phyloP scores from a whole-genome alignment of 2,888 invertebrate genomes.

The Mythimna loreyi region DNA sequence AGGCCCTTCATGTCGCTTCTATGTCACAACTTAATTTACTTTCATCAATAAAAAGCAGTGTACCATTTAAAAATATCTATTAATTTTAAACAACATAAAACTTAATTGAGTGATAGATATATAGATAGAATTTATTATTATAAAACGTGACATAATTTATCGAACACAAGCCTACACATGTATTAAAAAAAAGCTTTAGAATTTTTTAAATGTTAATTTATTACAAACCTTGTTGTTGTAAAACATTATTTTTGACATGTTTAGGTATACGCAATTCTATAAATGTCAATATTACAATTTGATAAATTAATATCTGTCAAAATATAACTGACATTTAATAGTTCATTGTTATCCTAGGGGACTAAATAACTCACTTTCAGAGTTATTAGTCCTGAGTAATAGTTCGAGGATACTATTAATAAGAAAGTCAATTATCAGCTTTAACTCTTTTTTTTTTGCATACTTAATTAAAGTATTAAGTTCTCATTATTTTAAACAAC shows the following conservation, averaged over 20 bases:
- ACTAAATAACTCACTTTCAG: no score
- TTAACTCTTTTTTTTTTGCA: no score
- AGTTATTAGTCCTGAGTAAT: no score
- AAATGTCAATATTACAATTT: background rate
- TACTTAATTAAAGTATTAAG: no score
- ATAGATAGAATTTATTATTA: background rate
- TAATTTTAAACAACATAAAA: background rate
- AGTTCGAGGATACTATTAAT: no score
- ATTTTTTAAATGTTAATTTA: background rate
- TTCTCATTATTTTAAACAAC: background rate
- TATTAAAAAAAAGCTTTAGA: background rate
- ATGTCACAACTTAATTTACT: conserved; percentile 24
- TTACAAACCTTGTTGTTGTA: background rate
- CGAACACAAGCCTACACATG: background rate
- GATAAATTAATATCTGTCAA: background rate
- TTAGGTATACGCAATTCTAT: background rate
- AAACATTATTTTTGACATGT: background rate
- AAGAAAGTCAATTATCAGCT: no score
- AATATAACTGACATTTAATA: background rate
- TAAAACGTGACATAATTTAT: background rate
- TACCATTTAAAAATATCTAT: background rate
- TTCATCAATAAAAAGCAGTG: background rate
- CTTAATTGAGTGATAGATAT: background rate
- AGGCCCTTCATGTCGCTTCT: conserved; percentile 23
- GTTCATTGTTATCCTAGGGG: no score